These are phyloP conservation scores for Cephonodes hylas DNA, from an alignment of 2,888 invertebrate genomes.

Conservation along the genomic window DNA sequence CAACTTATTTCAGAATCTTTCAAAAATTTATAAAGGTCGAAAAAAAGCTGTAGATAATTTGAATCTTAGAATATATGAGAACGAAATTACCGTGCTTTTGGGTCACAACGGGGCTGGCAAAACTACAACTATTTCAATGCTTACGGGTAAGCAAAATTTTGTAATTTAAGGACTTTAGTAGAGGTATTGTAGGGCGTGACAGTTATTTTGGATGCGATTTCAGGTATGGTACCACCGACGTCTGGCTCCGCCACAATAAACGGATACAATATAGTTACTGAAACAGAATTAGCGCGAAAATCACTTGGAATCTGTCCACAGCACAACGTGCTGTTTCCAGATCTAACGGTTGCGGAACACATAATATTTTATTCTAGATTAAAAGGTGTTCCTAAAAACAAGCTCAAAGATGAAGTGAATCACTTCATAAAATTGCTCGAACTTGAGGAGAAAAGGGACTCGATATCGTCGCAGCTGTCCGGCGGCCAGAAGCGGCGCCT, in stretches of 20 bases:
- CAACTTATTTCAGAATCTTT: conserved; percentile 75
- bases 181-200: background rate
- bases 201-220: conserved; percentile 6
- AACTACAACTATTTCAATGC: conserved; percentile 96
- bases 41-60: conserved; percentile 85
- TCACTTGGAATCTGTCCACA: conserved; percentile 92
- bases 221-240: conserved; percentile 85
- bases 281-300: conserved; percentile 85
- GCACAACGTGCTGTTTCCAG: conserved; percentile 92
- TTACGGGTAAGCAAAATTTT: conserved; percentile 83
- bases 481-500: conserved; percentile 97
- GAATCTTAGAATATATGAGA: conserved; percentile 91
- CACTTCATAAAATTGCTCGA: conserved; percentile 85
- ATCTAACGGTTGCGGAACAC: conserved; percentile 91
- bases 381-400: conserved; percentile 81
- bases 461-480: conserved; percentile 84
- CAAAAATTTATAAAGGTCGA: conserved; percentile 83
- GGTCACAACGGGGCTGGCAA: conserved; percentile 94
- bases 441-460: conserved; percentile 84
- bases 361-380: conserved; percentile 90
- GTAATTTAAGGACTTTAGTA: background rate
- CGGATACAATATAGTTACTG: conserved; percentile 86
- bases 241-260: conserved; percentile 87
- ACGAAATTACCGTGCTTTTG: conserved; percentile 90
- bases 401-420: conserved; percentile 82